Percentiles rank a stretch among this genome's conserved stretches.
These are phyloP conservation scores for Ibycter americanus DNA, from an alignment of 2,797 vertebrate species.

Conservation along the genomic window DNA sequence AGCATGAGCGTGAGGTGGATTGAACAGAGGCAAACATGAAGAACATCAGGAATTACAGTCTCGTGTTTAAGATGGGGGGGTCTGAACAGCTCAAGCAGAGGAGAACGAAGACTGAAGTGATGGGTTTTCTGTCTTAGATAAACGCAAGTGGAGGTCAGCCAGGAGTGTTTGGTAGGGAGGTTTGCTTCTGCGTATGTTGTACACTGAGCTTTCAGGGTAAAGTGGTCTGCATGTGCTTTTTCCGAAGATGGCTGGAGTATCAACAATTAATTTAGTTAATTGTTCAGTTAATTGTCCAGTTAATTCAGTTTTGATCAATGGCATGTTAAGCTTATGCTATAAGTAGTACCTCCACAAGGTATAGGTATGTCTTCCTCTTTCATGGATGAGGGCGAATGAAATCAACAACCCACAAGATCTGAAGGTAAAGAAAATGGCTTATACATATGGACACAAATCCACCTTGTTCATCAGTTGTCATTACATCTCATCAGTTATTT, in stretches of 20 bases:
- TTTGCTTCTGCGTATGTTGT: not conserved
- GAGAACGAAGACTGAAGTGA: not conserved
- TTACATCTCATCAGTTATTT: not conserved
- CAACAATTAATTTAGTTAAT: not conserved
- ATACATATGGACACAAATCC: too few relatives aligned
- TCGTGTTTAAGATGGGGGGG: not conserved
- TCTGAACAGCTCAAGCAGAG: not conserved
- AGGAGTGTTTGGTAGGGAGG: not conserved
- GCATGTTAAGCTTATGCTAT: not conserved
- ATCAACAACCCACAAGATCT: not conserved
- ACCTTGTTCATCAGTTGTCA: not conserved
- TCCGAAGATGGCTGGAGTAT: not conserved
- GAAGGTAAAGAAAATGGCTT: not conserved
- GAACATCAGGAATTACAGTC: not conserved
- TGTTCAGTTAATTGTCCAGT: not conserved
- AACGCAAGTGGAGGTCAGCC: not conserved
- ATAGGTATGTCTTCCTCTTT: not conserved
- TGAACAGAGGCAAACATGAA: not conserved
- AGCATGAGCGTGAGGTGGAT: not conserved
- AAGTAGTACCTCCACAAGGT: not conserved
- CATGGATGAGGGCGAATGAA: not conserved
- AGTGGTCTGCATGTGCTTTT: not conserved
- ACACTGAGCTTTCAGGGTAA: not conserved
- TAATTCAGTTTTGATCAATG: not conserved
- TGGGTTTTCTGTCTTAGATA: not conserved